A percentile compares a stretch with the other conserved stretches of the same genome.
These are phyloP conservation scores for Neopelma chrysocephalum DNA, from an alignment of 2,797 vertebrate species.

Conservation along the genomic window DNA sequence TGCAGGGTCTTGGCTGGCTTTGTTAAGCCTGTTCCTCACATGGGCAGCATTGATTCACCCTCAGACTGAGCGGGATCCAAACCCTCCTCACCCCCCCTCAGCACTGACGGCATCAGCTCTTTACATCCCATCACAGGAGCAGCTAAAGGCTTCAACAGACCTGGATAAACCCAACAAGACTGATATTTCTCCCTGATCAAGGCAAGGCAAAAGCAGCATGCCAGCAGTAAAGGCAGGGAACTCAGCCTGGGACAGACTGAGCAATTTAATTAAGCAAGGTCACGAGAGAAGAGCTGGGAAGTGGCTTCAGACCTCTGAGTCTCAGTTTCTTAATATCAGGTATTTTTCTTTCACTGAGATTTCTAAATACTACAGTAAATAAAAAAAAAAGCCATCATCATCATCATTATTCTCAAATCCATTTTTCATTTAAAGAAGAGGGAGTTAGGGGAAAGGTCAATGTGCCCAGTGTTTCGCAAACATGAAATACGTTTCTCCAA, in stretches of 20 bases:
- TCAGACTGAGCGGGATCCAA: neutral
- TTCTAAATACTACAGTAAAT: neutral
- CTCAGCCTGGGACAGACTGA: neutral
- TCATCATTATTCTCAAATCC: neutral
- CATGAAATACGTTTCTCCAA: neutral
- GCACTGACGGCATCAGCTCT: neutral
- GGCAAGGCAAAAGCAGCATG: neutral
- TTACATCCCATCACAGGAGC: neutral
- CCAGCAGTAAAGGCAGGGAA: neutral
- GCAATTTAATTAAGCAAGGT: neutral
- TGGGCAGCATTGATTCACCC: fast-evolving
- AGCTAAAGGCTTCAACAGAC: neutral
- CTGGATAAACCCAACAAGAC: neutral
- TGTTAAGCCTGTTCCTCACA: neutral
- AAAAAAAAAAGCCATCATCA: fast-evolving
- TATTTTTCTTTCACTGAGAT: neutral
- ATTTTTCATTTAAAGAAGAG: neutral
- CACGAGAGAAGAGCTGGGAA: neutral
- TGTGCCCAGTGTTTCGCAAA: neutral
- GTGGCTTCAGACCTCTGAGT: neutral
- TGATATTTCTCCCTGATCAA: neutral
- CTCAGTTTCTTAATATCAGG: neutral
- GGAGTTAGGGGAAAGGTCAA: neutral
- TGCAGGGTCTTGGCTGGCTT: neutral
- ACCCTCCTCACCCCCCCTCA: neutral